Base-by-base conservation (phyloP, 2,797 vertebrate genomes). In the Tarsius wallacei region DNA sequence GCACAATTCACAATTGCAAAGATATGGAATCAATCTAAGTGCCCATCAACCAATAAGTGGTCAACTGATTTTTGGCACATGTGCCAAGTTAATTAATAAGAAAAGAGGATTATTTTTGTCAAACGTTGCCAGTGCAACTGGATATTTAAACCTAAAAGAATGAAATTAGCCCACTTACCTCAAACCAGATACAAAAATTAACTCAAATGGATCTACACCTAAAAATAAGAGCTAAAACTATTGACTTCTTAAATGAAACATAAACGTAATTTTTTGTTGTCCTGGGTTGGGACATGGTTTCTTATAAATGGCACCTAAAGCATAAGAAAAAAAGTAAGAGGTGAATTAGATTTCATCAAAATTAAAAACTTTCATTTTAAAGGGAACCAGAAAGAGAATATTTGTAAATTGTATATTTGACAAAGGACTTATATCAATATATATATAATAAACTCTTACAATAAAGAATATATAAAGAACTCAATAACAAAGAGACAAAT, bases 181-280 rank as follows among this genome's bases (percentile, higher is more conserved):
- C 26, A 33, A 87, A 61, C 5, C 7, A 26, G 31, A 61, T 51
- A 57, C 1, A 74, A 73, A 94, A 89, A 33, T 57, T 21, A 87
- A 80, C 8, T 61, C 36, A 84, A 90, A 51, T 70, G 17, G 42
- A 90, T 94, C 63, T 70, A 57, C 21, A 42, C 19, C 22, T 17
- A 85, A 84, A 61, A 28, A 28, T 19, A 57, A 85, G 1, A 78
- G 24, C 42, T 33, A 76, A 84, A 68, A 61, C 10, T 88, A 47
- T 61, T 77, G 31, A 14, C 53, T 61, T 73, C 15, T 64, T 33
- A 78, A 5, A 90, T 49, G 61, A 88, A 68, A 74, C 4, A 12
- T 84, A 91, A 70, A 49, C 82, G 31, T n/a, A 91, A 68, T 85
- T 63, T 2, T 68, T 82, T 81, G 26, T 76, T 94, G 17, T 33